Percentiles rank a stretch among this genome's conserved stretches.
Evolutionary conservation across 2,113 vertebrate species (phyloP).

Genomic region (Stegastes partitus): DNA sequence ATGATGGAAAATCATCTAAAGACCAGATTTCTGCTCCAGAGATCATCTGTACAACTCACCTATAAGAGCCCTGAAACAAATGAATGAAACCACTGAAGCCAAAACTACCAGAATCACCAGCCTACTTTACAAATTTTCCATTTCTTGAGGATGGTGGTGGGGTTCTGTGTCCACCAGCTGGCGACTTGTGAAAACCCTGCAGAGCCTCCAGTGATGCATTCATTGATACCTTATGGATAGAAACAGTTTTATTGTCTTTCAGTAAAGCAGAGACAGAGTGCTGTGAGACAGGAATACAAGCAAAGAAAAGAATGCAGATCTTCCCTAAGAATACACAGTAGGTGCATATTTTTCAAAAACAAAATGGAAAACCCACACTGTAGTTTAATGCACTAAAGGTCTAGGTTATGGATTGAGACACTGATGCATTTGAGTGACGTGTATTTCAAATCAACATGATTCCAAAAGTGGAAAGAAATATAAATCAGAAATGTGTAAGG

Average conservation of each 20-base stretch:
- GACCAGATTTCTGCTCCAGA: conserved; percentile 11
- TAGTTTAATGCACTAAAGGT: neutral
- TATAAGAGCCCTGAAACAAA: conserved; percentile 34
- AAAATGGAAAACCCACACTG: neutral
- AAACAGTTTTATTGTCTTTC: neutral
- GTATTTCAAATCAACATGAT: neutral
- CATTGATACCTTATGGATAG: neutral
- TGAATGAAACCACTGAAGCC: too few relatives aligned
- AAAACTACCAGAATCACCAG: neutral
- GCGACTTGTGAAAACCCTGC: neutral
- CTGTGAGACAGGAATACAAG: neutral
- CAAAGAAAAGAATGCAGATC: neutral
- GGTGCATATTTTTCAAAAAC: neutral
- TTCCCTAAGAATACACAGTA: neutral
- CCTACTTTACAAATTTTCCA: neutral
- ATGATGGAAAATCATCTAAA: conserved; percentile 38
- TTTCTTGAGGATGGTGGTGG: neutral
- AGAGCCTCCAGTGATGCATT: neutral
- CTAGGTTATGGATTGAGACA: neutral
- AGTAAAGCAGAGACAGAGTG: neutral
- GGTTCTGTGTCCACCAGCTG: neutral
- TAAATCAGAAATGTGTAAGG: neutral
- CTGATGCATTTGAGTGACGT: neutral
- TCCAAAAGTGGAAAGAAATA: neutral
- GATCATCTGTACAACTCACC: conserved; percentile 41